phyloP scores from a whole-genome alignment of 1,140 invertebrate species.

The Patella vulgata region DNA sequence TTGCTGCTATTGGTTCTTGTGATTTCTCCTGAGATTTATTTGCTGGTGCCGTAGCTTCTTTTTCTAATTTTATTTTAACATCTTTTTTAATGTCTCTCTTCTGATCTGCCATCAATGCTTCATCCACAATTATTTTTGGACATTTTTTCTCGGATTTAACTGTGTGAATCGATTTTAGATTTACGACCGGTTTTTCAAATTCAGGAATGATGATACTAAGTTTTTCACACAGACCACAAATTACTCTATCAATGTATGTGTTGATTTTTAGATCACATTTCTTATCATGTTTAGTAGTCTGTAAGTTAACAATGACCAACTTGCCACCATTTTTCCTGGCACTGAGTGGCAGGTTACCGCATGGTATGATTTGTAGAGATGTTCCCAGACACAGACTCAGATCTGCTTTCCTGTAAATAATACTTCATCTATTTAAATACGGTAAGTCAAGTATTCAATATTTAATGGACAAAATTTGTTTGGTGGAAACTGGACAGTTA shows the following conservation, averaged over 20 bases:
- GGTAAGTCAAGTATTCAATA: too few relatives aligned
- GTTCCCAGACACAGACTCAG: slow-evolving; percentile 94
- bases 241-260: slow-evolving; percentile 88
- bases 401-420: slow-evolving; percentile 83
- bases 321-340: slow-evolving; percentile 89
- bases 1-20: too few relatives aligned
- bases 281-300: slow-evolving; percentile 96
- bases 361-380: slow-evolving; percentile 96
- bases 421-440: too few relatives aligned
- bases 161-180: slow-evolving; percentile 48
- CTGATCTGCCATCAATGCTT: slow-evolving; percentile 9
- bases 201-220: slow-evolving; percentile 49
- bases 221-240: slow-evolving; percentile 73
- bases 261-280: slow-evolving; percentile 91
- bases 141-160: slow-evolving; percentile 26
- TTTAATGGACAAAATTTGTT: too few relatives aligned
- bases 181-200: slow-evolving; percentile 35
- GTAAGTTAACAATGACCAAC: slow-evolving; percentile 95
- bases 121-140: slow-evolving; percentile 30
- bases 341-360: slow-evolving; percentile 90
- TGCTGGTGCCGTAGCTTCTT: too few relatives aligned
- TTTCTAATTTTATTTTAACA: too few relatives aligned
- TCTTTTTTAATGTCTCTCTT: too few relatives aligned
- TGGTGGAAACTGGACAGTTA: too few relatives aligned
- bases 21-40: too few relatives aligned